Percentiles rank a stretch among this genome's conserved stretches.
Conservation (phyloP, 64 coral and sea anemone species). For the Montipora cactus region DNA sequence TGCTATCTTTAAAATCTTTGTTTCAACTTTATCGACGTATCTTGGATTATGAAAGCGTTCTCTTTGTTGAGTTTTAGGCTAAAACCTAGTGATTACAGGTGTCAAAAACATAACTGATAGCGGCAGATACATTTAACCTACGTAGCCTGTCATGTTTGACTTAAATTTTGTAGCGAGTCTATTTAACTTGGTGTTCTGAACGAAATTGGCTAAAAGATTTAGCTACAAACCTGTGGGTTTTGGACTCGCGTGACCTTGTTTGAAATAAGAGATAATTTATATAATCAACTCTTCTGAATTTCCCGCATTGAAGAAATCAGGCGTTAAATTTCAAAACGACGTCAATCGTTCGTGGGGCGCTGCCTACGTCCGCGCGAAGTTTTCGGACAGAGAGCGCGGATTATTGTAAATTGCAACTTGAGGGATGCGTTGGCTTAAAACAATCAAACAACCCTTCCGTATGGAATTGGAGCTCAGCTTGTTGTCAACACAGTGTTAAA, state of each 20-base stretch:
- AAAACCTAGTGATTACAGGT: neutral
- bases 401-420: neutral
- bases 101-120: slow-evolving; percentile 14
- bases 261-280: slow-evolving; percentile 14
- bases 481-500: neutral
- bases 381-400: neutral
- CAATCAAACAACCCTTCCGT: neutral
- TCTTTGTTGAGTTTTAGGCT: slow-evolving; percentile 4
- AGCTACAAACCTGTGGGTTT: neutral
- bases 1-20: slow-evolving; percentile 28
- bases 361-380: neutral
- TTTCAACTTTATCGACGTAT: neutral
- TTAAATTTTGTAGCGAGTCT: neutral
- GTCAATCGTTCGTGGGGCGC: slow-evolving; percentile 1
- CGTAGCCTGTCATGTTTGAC: neutral
- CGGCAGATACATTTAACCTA: neutral
- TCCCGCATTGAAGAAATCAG: slow-evolving; percentile 10
- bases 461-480: neutral
- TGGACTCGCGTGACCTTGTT: slow-evolving; percentile 24
- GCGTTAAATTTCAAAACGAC: slow-evolving; percentile 45
- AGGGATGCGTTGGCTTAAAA: neutral
- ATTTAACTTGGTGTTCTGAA: too few relatives aligned
- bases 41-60: slow-evolving; percentile 16
- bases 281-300: neutral
- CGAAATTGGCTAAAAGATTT: too few relatives aligned